Evolutionary conservation across 2,888 invertebrate genomes (phyloP).

Genomic region (Yponomeuta sedellus): DNA sequence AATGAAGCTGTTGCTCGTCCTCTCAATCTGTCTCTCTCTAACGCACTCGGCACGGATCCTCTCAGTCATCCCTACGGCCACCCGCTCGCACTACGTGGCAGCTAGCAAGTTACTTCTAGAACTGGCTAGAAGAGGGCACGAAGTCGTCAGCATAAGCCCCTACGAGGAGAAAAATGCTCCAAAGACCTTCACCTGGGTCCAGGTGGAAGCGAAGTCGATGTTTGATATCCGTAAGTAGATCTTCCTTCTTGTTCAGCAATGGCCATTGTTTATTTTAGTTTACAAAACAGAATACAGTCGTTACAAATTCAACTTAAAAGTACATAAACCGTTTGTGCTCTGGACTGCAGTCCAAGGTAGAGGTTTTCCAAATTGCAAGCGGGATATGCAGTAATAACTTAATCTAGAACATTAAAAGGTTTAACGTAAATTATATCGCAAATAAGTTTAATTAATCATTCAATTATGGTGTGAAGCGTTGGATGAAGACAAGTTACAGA

Average conservation of each 20-base stretch:
- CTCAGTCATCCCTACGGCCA: neutral
- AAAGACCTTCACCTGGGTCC: slow-evolving; percentile 16
- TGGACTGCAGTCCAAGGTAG: too few species aligned
- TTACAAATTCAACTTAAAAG: too few species aligned
- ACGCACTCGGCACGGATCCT: slow-evolving; percentile 13
- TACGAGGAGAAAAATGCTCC: slow-evolving; percentile 17
- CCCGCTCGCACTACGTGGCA: slow-evolving; percentile 10
- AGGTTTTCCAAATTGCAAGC: too few species aligned
- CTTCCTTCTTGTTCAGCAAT: neutral
- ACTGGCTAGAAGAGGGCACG: slow-evolving; percentile 16
- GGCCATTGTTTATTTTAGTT: too few species aligned
- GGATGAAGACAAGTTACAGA: too few species aligned
- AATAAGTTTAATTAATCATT: too few species aligned
- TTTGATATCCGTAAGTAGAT: slow-evolving; percentile 17
- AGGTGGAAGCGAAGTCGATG: slow-evolving; percentile 14
- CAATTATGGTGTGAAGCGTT: too few species aligned
- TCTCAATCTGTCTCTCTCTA: neutral
- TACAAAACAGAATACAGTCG: too few species aligned
- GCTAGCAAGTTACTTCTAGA: slow-evolving; percentile 11
- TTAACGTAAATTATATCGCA: too few species aligned
- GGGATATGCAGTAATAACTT: too few species aligned
- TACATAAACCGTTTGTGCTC: too few species aligned
- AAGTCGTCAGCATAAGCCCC: slow-evolving; percentile 19
- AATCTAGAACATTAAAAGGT: too few species aligned
- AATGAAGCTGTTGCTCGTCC: neutral